These are phyloP conservation scores for Drosophila serrata DNA, from an alignment of 1,140 invertebrate genomes.

Conservation along the genomic window DNA sequence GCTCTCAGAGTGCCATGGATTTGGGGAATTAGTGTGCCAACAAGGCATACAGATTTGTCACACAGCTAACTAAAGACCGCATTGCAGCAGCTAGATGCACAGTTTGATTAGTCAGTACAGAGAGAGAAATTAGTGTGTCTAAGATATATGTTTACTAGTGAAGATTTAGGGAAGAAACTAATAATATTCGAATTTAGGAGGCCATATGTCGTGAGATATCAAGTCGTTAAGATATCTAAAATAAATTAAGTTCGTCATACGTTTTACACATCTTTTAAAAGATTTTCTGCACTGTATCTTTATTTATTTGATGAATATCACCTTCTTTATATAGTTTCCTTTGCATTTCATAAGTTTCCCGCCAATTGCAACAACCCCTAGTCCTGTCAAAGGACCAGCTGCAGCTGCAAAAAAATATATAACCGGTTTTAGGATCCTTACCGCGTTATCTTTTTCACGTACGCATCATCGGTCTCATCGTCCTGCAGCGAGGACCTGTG, in stretches of 20 bases:
- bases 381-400: not conserved
- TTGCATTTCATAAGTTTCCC: constrained; percentile 4
- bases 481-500: constrained; percentile 58
- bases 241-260: not conserved
- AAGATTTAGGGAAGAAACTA: not conserved
- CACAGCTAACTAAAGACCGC: constrained; percentile 22
- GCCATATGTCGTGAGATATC: not conserved
- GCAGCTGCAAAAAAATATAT: constrained; percentile 11
- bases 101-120: constrained; percentile 3
- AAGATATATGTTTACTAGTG: not conserved
- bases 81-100: constrained; percentile 19
- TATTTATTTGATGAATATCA: not conserved
- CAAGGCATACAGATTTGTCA: constrained; percentile 27
- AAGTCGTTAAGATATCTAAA: not conserved
- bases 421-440: constrained; percentile 66
- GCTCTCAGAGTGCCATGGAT: not conserved
- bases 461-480: constrained; percentile 55
- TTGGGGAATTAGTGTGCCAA: constrained; percentile 22
- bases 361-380: constrained; percentile 35
- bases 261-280: not conserved
- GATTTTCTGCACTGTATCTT: not conserved
- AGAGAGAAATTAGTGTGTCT: not conserved
- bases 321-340: not conserved
- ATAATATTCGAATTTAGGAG: not conserved
- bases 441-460: constrained; percentile 66